A percentile compares a stretch with the other conserved stretches of the same genome.
These are phyloP conservation scores for Trimorus sp. DNA, from an alignment of 2,888 invertebrate genomes.

Conservation along the genomic window DNA sequence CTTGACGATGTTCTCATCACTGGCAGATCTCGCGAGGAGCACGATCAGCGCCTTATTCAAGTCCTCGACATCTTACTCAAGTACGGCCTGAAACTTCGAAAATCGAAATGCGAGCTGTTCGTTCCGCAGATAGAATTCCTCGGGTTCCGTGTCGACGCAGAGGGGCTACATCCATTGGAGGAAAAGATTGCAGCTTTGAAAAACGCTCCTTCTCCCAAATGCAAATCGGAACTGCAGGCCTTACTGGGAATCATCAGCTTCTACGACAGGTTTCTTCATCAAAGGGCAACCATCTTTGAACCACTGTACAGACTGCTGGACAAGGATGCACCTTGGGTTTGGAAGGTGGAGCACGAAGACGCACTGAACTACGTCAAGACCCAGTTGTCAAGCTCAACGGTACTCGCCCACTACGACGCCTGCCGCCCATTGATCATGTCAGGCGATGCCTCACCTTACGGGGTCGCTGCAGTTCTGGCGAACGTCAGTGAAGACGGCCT, in stretches of 20 bases:
- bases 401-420: constrained; percentile 63
- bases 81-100: constrained; percentile 3
- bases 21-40: constrained; percentile 5
- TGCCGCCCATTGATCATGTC: constrained; percentile 71
- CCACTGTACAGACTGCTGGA: constrained; percentile 17
- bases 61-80: constrained; percentile 22
- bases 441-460: constrained; percentile 77
- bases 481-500: constrained; percentile 51
- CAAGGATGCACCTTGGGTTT: constrained; percentile 1
- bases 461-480: constrained; percentile 72
- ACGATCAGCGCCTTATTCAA: constrained; percentile 16
- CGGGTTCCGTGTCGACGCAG: neutral
- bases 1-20: constrained; percentile 27
- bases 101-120: neutral
- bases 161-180: neutral
- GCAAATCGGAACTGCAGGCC: constrained; percentile 6
- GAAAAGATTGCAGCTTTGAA: neutral
- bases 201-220: neutral
- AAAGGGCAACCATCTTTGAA: neutral
- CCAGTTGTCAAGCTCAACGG: constrained; percentile 31
- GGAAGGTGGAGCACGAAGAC: constrained; percentile 53
- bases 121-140: neutral
- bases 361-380: constrained; percentile 68
- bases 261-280: constrained; percentile 4
- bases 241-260: constrained; percentile 11